Percentiles rank a stretch among this genome's conserved stretches.
These are phyloP conservation scores for Scaptodrosophila latifasciaeformis DNA, from an alignment of 2,888 invertebrate species.

Conservation along the genomic window DNA sequence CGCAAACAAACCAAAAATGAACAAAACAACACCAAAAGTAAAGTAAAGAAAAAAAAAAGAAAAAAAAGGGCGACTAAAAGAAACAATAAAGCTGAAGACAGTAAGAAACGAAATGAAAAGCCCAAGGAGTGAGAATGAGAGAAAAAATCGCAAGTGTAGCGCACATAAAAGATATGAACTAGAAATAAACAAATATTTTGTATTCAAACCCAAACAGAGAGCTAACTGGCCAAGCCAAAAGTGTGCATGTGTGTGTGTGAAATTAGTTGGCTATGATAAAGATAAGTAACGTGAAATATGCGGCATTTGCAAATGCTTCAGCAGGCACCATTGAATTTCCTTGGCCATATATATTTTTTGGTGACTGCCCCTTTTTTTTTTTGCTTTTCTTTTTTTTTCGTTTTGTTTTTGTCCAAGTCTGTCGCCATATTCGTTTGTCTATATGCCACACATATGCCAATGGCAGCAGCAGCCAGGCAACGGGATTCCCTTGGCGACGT, in stretches of 20 bases:
- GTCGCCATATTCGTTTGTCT: constrained; percentile 65
- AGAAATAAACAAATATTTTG: constrained; percentile 70
- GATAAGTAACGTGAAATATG: constrained; percentile 70
- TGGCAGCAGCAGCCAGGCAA: not conserved
- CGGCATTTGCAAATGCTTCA: constrained; percentile 58
- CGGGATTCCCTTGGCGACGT: not conserved
- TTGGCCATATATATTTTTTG: not conserved
- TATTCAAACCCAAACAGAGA: constrained; percentile 24
- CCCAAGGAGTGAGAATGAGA: constrained; percentile 12
- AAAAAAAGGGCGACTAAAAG: constrained; percentile 7
- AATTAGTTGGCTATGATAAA: constrained; percentile 71
- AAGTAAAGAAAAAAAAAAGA: constrained; percentile 16
- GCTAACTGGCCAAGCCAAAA: not conserved
- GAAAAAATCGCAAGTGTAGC: constrained; percentile 55
- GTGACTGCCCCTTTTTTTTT: constrained; percentile 35
- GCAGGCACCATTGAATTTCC: constrained; percentile 60
- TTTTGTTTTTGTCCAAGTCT: constrained; percentile 14
- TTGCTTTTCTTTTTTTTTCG: constrained; percentile 7
- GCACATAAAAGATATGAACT: constrained; percentile 68
- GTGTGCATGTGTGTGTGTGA: constrained; percentile 25
- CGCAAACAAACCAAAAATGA: constrained; percentile 57
- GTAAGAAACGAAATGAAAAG: constrained; percentile 21
- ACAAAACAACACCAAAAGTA: constrained; percentile 7
- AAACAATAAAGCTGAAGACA: not conserved
- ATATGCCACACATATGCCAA: constrained; percentile 11